Conservation (phyloP, 2,113 vertebrate species). For the Gobio gobio region DNA sequence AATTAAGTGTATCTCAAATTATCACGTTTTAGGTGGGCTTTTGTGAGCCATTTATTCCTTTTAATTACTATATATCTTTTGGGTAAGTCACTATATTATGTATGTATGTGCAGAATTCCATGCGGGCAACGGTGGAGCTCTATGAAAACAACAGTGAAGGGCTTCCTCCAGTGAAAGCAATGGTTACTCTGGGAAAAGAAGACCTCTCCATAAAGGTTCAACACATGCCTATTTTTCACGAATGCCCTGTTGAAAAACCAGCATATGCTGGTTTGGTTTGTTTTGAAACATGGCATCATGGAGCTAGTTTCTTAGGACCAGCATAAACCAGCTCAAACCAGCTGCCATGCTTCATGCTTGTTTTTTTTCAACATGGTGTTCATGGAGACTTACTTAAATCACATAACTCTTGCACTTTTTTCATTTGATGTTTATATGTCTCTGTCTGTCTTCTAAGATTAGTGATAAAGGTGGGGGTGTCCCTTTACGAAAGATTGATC, state of each 20-base stretch:
- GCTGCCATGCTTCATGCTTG: no score
- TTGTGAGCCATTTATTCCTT: background rate
- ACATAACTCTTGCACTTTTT: background rate
- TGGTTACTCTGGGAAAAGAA: conserved; percentile 87
- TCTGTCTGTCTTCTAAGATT: conserved; percentile 72
- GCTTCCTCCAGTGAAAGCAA: conserved; percentile 82
- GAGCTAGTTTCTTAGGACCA: no score
- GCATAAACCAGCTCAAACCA: no score
- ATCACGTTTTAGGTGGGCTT: background rate
- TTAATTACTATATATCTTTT: background rate
- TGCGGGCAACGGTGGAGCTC: conserved; percentile 86
- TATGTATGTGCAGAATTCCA: conserved; percentile 78
- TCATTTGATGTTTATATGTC: background rate
- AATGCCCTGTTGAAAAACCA: no score
- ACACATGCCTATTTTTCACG: background rate
- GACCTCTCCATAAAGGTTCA: conserved; percentile 87
- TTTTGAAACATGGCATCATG: no score
- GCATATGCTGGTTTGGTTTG: no score
- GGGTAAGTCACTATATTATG: background rate
- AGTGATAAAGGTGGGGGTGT: conserved; percentile 87
- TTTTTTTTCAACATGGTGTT: no score
- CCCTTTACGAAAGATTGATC: conserved; percentile 87
- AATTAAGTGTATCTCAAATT: background rate
- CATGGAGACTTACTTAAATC: background rate
- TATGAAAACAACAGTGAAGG: conserved; percentile 77